Evolutionary conservation across 2,113 vertebrate species (phyloP).

Genomic region (Eulemur rufifrons): DNA sequence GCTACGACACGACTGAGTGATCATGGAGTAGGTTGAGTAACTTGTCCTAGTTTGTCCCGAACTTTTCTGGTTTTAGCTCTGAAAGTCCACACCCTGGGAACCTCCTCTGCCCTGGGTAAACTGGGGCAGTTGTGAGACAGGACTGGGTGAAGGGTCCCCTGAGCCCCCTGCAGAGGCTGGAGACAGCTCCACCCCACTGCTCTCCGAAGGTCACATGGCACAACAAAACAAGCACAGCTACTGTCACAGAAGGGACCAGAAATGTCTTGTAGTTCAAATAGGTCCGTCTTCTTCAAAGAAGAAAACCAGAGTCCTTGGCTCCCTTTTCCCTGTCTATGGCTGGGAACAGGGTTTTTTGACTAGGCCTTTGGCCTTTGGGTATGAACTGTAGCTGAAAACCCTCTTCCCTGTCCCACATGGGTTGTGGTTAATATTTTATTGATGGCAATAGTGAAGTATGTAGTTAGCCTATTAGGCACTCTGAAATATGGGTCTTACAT

Average conservation of each 20-base stretch:
- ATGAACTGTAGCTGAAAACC: not conserved
- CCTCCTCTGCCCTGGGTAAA: not conserved
- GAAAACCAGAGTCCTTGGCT: rapidly evolving
- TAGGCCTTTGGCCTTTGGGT: not conserved
- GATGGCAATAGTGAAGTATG: not conserved
- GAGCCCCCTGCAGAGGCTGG: not conserved
- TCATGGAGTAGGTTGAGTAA: not conserved
- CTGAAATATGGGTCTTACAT: not conserved
- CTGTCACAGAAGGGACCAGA: not conserved
- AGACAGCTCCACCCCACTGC: not conserved
- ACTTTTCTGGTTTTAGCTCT: not conserved
- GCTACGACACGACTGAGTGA: rapidly evolving
- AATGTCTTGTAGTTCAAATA: not conserved
- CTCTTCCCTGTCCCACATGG: not conserved
- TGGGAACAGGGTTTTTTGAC: not conserved
- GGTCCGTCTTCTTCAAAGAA: not conserved
- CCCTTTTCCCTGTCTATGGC: not conserved
- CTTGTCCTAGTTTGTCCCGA: not conserved
- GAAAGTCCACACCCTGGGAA: not conserved
- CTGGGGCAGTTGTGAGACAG: not conserved
- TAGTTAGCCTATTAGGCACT: not conserved
- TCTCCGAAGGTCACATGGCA: not conserved
- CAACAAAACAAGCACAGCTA: not conserved
- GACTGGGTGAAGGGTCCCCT: not conserved
- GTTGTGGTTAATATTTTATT: not conserved